A percentile compares a stretch with the other conserved stretches of the same genome.
phyloP scores from a whole-genome alignment of 2,888 invertebrate species.

The Julus scanicus region DNA sequence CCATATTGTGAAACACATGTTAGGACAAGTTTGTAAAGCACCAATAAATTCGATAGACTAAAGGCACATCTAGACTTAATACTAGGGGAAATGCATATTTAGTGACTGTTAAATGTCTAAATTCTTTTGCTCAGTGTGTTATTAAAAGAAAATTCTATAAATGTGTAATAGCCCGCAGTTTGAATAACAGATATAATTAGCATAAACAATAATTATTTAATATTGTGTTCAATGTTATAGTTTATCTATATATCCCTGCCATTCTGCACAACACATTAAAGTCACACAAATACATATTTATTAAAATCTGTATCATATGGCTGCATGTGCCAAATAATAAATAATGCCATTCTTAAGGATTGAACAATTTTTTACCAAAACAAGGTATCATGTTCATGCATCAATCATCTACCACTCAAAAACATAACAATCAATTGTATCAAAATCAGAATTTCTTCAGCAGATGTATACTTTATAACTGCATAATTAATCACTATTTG shows the following conservation, averaged over 20 bases:
- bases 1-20: constrained; percentile 11
- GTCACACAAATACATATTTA: not conserved
- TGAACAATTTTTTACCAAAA: not conserved
- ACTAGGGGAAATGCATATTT: not conserved
- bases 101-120: constrained; percentile 21
- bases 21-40: not conserved
- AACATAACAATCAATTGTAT: not conserved
- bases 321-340: not conserved
- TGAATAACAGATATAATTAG: not conserved
- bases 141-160: not conserved
- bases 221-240: constrained; percentile 12
- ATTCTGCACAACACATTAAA: not conserved
- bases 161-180: not conserved
- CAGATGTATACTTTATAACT: not conserved
- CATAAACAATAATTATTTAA: not conserved
- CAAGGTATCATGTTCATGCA: not conserved
- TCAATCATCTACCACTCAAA: constrained; percentile 18
- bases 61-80: not conserved
- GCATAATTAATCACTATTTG: not conserved
- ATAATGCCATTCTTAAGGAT: not conserved
- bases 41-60: not conserved
- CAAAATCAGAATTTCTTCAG: not conserved
- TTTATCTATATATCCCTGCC: not conserved
- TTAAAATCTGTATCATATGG: not conserved
- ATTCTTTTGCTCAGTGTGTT: constrained; percentile 17